Evolutionary conservation across 2,797 vertebrate species (phyloP).

Genomic region (Chiroxiphia lanceolata): DNA sequence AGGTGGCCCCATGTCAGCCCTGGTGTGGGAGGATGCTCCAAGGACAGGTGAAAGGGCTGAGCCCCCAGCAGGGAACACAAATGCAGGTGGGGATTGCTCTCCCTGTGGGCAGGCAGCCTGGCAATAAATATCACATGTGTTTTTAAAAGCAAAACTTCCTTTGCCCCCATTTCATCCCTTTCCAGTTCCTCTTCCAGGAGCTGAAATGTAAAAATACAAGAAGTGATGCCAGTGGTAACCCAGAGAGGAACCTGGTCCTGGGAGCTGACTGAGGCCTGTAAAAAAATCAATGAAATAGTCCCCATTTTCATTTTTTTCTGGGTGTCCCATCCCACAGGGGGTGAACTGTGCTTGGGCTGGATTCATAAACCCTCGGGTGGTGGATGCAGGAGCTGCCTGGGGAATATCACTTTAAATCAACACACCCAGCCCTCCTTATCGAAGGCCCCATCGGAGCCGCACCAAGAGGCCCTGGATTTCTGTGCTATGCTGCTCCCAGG

Average conservation of each 20-base stretch:
- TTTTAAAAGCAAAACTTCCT: not conserved
- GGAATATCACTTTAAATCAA: not conserved
- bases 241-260: not conserved
- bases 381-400: not conserved
- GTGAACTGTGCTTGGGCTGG: not conserved
- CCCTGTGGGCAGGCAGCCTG: not conserved
- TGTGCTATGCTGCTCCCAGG: not conserved
- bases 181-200: not conserved
- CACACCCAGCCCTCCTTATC: not conserved
- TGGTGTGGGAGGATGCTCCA: not conserved
- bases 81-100: not conserved
- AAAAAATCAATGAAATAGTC: rapidly evolving
- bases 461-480: not conserved
- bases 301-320: not conserved
- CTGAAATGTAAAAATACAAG: not conserved
- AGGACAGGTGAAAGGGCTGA: not conserved
- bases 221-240: not conserved
- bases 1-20: rapidly evolving
- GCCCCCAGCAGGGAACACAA: rapidly evolving
- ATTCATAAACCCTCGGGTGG: not conserved
- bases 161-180: not conserved
- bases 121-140: rapidly evolving
- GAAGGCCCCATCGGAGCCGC: not conserved
- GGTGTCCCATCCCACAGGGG: not conserved
- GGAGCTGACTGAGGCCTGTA: not conserved